A percentile compares a stretch with the other conserved stretches of the same genome.
Conservation (phyloP, 2,888 invertebrate genomes). For the Philonicus albiceps region DNA sequence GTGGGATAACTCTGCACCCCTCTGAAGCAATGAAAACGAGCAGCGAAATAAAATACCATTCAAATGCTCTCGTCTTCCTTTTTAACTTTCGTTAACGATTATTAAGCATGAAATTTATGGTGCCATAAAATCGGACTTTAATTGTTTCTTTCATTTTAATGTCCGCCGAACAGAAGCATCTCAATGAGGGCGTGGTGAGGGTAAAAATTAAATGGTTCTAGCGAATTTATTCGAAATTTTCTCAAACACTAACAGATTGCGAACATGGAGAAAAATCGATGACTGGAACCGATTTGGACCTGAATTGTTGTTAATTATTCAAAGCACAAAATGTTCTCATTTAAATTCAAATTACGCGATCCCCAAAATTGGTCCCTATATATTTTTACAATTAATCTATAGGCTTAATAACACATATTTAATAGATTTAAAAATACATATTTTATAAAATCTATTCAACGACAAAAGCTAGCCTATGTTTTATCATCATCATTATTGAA, state of each 20-base stretch:
- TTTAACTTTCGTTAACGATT: slow-evolving; percentile 43
- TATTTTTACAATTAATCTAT: not conserved
- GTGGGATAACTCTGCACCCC: not conserved
- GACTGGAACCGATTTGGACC: not conserved
- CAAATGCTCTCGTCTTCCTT: slow-evolving; percentile 6
- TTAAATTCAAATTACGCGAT: not conserved
- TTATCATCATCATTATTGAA: too few species aligned
- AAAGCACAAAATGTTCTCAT: not conserved
- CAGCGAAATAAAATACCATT: not conserved
- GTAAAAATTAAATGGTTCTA: not conserved
- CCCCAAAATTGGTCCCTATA: not conserved
- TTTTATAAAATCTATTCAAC: not conserved
- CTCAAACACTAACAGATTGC: not conserved
- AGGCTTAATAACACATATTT: not conserved
- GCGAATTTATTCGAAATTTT: not conserved
- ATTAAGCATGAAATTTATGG: slow-evolving; percentile 40
- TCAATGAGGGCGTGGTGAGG: not conserved
- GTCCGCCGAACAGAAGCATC: not conserved
- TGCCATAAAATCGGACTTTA: slow-evolving; percentile 40
- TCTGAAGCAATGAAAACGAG: not conserved
- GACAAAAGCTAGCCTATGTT: not conserved
- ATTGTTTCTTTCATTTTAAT: slow-evolving; percentile 13
- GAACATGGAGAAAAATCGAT: not conserved
- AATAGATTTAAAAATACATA: not conserved
- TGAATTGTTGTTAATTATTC: not conserved